phyloP scores from a whole-genome alignment of 2,797 vertebrate species.

The Bradypodion ventrale region DNA sequence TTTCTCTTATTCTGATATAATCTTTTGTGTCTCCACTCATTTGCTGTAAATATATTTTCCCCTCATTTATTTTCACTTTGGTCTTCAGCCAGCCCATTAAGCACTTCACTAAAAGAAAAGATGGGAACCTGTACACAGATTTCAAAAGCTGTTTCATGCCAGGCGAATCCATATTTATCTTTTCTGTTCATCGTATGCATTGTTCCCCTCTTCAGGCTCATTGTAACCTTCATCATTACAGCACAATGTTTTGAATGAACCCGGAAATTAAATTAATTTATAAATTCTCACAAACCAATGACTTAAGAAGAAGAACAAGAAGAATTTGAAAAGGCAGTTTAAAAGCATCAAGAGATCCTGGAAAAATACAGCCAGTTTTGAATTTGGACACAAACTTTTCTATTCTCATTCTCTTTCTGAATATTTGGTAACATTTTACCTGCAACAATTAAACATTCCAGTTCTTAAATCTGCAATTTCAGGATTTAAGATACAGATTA shows the following conservation, averaged over 20 bases:
- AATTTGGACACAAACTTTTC: background rate
- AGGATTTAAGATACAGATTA: background rate
- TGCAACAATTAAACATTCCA: background rate
- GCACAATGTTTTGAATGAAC: conserved; percentile 13
- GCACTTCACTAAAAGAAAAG: conserved; percentile 29
- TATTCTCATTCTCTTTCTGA: background rate
- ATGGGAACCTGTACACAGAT: conserved; percentile 15
- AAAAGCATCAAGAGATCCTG: background rate
- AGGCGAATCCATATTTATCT: conserved; percentile 26
- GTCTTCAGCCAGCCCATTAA: conserved; percentile 29
- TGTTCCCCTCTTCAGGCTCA: conserved; percentile 18
- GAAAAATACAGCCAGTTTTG: background rate
- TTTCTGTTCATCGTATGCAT: conserved; percentile 13
- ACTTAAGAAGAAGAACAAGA: no score
- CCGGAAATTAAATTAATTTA: conserved; percentile 36
- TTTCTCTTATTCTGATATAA: conserved; percentile 49
- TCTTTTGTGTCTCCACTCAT: conserved; percentile 31
- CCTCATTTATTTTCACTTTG: conserved; percentile 39
- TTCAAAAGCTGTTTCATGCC: conserved; percentile 40
- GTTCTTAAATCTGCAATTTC: background rate
- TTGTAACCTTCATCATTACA: conserved; percentile 23
- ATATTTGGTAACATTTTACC: background rate
- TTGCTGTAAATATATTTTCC: conserved; percentile 11
- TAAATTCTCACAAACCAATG: background rate
- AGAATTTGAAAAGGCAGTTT: conserved; percentile 35